phyloP scores from a whole-genome alignment of 1,140 invertebrate genomes.

The Scaptomyza hsui region DNA sequence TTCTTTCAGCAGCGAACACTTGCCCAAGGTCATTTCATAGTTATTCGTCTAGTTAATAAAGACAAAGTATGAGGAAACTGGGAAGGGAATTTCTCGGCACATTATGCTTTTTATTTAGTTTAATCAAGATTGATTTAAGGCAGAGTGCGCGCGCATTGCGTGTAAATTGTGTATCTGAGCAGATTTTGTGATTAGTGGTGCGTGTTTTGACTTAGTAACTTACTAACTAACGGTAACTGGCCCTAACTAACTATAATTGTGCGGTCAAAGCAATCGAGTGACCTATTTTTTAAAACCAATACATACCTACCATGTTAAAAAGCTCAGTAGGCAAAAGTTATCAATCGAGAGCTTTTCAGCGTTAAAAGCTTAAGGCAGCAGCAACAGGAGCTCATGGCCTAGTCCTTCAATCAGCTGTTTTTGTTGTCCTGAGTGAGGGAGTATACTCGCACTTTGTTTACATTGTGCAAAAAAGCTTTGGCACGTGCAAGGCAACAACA shows the following conservation, averaged over 20 bases:
- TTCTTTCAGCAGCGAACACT: not conserved
- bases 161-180: conserved; percentile 12
- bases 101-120: conserved; percentile 59
- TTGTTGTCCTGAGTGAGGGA: not conserved
- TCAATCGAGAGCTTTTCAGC: conserved; percentile 1
- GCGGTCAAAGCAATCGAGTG: conserved; percentile 36
- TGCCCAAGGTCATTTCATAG: conserved; percentile 58
- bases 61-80: conserved; percentile 23
- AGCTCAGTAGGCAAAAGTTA: conserved; percentile 25
- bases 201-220: conserved; percentile 29
- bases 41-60: conserved; percentile 43
- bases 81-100: not conserved
- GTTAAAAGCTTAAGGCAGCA: conserved; percentile 4
- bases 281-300: conserved; percentile 37
- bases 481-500: not conserved
- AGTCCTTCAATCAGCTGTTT: conserved; percentile 53
- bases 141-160: conserved; percentile 14
- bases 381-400: conserved; percentile 49
- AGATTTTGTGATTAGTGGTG: conserved; percentile 13
- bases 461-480: conserved; percentile 15
- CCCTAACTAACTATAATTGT: conserved; percentile 63
- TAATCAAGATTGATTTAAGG: conserved; percentile 58
- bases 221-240: conserved; percentile 48
- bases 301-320: not conserved
- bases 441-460: conserved; percentile 49